A percentile compares a stretch with the other conserved stretches of the same genome.
Conservation (phyloP, 2,797 vertebrate species). For the Chaunax sp. region DNA sequence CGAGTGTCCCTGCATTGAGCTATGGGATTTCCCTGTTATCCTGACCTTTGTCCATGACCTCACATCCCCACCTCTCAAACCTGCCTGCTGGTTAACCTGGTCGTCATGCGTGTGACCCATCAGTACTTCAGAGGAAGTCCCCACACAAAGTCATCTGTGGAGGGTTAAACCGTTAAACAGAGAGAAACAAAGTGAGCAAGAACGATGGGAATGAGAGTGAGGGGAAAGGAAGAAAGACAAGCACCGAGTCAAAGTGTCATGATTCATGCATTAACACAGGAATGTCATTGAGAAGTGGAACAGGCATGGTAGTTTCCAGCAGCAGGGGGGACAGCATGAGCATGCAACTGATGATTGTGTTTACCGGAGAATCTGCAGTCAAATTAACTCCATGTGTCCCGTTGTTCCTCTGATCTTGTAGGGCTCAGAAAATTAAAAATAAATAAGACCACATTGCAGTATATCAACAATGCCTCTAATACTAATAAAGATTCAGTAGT, state of each 20-base stretch:
- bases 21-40: conserved; percentile 74
- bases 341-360: conserved; percentile 34
- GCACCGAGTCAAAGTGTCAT: conserved; percentile 56
- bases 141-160: conserved; percentile 72
- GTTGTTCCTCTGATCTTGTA: conserved; percentile 12
- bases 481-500: background rate
- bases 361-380: conserved; percentile 44
- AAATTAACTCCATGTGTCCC: conserved; percentile 49
- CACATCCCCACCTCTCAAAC: conserved; percentile 54
- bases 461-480: background rate
- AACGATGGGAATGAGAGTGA: conserved; percentile 33
- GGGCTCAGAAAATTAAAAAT: background rate
- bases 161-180: conserved; percentile 74
- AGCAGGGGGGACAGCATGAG: conserved; percentile 15
- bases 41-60: conserved; percentile 69
- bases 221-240: conserved; percentile 48
- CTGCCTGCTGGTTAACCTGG: conserved; percentile 76
- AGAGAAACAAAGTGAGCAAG: conserved; percentile 9
- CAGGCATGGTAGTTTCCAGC: conserved; percentile 46
- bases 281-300: conserved; percentile 65
- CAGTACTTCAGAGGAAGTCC: conserved; percentile 80
- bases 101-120: conserved; percentile 77
- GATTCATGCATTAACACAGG: conserved; percentile 72
- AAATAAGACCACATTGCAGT: background rate
- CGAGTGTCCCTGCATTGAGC: conserved; percentile 37